Conservation (phyloP, 2,888 invertebrate species). For the Hermaeophaga mercurialis region DNA sequence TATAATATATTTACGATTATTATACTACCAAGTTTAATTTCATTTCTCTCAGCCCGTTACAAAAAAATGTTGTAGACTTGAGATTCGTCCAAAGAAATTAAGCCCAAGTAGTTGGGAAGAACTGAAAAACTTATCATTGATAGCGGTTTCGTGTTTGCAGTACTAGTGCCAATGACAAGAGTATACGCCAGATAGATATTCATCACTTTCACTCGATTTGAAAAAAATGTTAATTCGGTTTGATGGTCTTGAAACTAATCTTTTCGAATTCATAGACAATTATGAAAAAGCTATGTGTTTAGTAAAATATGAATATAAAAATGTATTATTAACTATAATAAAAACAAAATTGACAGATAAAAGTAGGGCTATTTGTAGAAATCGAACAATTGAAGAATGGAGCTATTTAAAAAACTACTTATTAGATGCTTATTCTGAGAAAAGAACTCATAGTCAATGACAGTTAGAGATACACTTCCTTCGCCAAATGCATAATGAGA, state of each 20-base stretch:
- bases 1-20: too few relatives aligned
- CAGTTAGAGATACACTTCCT: constrained; percentile 37
- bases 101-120: too few relatives aligned
- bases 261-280: constrained; percentile 29
- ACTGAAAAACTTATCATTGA: too few relatives aligned
- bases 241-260: constrained; percentile 31
- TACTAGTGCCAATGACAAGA: too few relatives aligned
- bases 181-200: too few relatives aligned
- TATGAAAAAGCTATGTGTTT: constrained; percentile 28
- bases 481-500: constrained; percentile 39
- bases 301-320: constrained; percentile 24
- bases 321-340: constrained; percentile 36
- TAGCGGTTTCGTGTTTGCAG: too few relatives aligned
- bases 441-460: constrained; percentile 31
- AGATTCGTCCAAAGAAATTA: too few relatives aligned
- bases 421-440: constrained; percentile 37
- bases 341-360: constrained; percentile 40
- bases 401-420: constrained; percentile 19
- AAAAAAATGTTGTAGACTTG: too few relatives aligned
- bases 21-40: too few relatives aligned
- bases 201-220: too few relatives aligned
- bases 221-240: constrained; percentile 30
- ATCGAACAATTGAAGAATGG: constrained; percentile 38
- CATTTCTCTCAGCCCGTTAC: too few relatives aligned
- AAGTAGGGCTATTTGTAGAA: constrained; percentile 36